These are phyloP conservation scores for Tringa solitaria DNA, from an alignment of 2,113 vertebrate species.

Conservation along the genomic window DNA sequence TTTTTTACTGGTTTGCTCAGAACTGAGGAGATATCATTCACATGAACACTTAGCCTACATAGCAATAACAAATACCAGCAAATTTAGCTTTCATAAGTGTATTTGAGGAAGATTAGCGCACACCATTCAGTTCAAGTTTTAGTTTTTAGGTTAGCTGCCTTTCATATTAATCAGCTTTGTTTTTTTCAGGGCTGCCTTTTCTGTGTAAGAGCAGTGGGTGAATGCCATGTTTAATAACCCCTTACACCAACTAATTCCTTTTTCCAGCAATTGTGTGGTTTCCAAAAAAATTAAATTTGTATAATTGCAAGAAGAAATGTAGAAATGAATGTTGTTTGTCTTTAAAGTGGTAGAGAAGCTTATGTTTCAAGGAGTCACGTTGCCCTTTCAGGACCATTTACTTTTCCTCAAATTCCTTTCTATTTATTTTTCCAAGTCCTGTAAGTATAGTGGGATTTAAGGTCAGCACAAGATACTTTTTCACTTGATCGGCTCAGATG, in stretches of 20 bases:
- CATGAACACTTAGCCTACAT: conserved; percentile 3
- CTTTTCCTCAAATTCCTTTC: background rate
- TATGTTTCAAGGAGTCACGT: background rate
- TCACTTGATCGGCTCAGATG: background rate
- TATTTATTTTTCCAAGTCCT: background rate
- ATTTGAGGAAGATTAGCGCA: conserved; percentile 58
- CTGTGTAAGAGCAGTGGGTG: conserved; percentile 55
- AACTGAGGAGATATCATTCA: background rate
- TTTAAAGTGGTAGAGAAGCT: background rate
- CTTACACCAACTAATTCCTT: conserved; percentile 56
- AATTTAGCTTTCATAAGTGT: conserved; percentile 65
- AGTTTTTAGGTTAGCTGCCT: conserved; percentile 69
- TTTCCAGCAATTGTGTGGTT: conserved; percentile 71
- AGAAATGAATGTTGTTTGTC: background rate
- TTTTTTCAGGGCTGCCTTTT: conserved; percentile 67
- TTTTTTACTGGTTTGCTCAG: background rate
- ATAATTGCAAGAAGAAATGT: background rate
- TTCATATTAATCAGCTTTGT: conserved; percentile 68
- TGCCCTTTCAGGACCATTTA: background rate
- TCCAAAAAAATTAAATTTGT: background rate
- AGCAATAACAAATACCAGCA: conserved; percentile 34
- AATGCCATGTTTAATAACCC: conserved; percentile 70
- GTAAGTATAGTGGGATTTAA: background rate
- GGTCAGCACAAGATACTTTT: background rate
- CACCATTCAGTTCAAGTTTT: conserved; percentile 58